Percentiles rank a stretch among this genome's conserved stretches.
phyloP scores from a whole-genome alignment of 2,113 vertebrate genomes.

The Phalacrocorax carbo region DNA sequence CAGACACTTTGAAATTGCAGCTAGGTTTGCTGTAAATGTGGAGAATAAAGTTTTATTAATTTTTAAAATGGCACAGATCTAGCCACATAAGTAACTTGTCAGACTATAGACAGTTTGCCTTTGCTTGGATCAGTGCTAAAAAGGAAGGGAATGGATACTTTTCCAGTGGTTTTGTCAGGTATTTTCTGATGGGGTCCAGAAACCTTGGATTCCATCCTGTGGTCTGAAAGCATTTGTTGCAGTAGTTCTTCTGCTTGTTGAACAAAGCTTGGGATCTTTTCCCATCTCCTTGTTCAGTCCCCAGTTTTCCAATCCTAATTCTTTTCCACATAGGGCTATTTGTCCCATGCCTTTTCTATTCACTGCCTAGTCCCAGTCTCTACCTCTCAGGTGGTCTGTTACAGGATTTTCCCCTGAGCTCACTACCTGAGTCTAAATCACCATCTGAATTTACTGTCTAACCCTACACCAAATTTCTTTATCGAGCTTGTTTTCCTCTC shows the following conservation, averaged over 20 bases:
- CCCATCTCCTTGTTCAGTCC: neutral
- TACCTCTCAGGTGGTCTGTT: conserved; percentile 4
- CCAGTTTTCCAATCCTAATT: neutral
- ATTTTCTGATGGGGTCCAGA: conserved; percentile 28
- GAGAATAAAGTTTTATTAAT: neutral
- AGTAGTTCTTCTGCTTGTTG: neutral
- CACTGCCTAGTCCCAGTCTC: neutral
- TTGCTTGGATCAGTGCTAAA: neutral
- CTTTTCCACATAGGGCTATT: neutral
- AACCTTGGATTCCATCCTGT: conserved; percentile 6
- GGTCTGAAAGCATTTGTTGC: neutral
- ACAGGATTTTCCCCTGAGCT: neutral
- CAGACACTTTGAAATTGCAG: neutral
- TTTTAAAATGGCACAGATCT: neutral
- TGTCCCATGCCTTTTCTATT: neutral
- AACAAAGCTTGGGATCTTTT: neutral
- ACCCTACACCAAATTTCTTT: neutral
- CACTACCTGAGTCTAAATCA: neutral
- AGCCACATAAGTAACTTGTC: neutral
- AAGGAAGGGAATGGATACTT: conserved; percentile 10
- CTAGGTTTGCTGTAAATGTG: neutral
- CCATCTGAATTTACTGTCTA: conserved; percentile 5
- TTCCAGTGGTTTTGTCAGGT: conserved; percentile 6
- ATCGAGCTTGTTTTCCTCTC: neutral
- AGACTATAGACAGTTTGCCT: neutral